A percentile compares a stretch with the other conserved stretches of the same genome.
phyloP scores from a whole-genome alignment of 1,140 invertebrate species.

The Prorops nasuta region DNA sequence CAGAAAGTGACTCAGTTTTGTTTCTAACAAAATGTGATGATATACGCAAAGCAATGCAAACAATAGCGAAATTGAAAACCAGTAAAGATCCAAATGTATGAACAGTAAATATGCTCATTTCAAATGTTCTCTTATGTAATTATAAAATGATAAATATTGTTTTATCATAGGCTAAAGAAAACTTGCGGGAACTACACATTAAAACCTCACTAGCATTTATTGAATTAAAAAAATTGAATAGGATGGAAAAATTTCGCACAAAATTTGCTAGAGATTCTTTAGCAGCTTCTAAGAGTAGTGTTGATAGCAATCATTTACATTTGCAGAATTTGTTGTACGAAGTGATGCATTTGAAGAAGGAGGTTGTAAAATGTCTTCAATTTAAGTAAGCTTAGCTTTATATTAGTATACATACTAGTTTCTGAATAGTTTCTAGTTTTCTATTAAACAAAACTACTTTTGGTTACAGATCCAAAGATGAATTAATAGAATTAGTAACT shows the following conservation, averaged over 20 bases:
- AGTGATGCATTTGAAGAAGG: constrained; percentile 88
- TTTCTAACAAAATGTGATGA: constrained; percentile 69
- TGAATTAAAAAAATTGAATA: constrained; percentile 84
- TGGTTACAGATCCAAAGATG: constrained; percentile 81
- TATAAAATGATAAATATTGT: neutral
- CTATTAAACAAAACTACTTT: neutral
- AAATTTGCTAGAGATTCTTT: constrained; percentile 78
- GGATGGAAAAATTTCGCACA: constrained; percentile 83
- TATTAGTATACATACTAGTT: constrained; percentile 4
- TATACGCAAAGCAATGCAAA: constrained; percentile 64
- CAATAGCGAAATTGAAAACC: constrained; percentile 67
- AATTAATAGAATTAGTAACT: constrained; percentile 84
- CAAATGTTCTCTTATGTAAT: constrained; percentile 17
- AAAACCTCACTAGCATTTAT: constrained; percentile 75
- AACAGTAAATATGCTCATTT: constrained; percentile 19
- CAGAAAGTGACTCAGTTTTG: constrained; percentile 66
- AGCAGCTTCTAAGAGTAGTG: constrained; percentile 77
- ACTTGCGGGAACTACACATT: constrained; percentile 66
- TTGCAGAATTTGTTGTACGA: constrained; percentile 95
- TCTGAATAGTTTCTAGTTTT: constrained; percentile 8
- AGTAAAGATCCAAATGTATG: constrained; percentile 56
- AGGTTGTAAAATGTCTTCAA: constrained; percentile 90
- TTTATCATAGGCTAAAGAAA: constrained; percentile 62
- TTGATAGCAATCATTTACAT: constrained; percentile 86
- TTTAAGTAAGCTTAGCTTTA: constrained; percentile 70